Percentiles rank a stretch among this genome's conserved stretches.
Evolutionary conservation across 2,888 invertebrate genomes (phyloP).

Genomic region (Drosophila neonasuta): DNA sequence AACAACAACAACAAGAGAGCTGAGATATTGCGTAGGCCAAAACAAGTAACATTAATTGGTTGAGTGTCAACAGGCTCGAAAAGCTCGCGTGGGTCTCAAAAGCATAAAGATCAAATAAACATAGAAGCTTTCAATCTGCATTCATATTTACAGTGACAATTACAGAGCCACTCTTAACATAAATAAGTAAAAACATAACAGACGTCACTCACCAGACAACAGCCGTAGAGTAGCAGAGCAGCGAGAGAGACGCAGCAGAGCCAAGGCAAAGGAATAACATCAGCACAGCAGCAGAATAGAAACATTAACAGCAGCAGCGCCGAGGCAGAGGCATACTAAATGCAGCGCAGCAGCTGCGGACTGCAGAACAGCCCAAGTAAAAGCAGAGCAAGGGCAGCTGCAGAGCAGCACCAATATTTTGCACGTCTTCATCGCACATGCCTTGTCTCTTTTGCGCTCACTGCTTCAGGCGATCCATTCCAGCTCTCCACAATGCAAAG

Average conservation of each 20-base stretch:
- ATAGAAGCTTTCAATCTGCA: not conserved
- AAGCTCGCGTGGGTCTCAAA: conserved; percentile 12
- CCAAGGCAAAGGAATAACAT: not conserved
- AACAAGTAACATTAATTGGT: conserved; percentile 46
- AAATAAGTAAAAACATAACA: not conserved
- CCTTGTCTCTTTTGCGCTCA: not conserved
- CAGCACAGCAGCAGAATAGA: not conserved
- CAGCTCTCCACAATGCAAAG: not conserved
- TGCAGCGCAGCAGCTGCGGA: too few species aligned
- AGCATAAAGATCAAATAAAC: conserved; percentile 26
- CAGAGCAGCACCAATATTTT: not conserved
- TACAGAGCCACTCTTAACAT: not conserved
- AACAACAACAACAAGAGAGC: conserved; percentile 1
- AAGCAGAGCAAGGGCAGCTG: not conserved
- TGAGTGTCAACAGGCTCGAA: conserved; percentile 28
- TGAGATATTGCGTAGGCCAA: not conserved
- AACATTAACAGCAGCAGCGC: not conserved
- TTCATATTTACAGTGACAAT: not conserved
- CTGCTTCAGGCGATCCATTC: not conserved
- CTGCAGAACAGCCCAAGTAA: not conserved
- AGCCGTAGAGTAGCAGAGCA: not conserved
- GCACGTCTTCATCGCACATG: not conserved
- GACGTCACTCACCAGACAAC: not conserved
- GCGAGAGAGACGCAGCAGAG: not conserved
- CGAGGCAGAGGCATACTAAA: not conserved